Conservation (phyloP, 2,888 invertebrate genomes). For the Scotopteryx bipunctaria region DNA sequence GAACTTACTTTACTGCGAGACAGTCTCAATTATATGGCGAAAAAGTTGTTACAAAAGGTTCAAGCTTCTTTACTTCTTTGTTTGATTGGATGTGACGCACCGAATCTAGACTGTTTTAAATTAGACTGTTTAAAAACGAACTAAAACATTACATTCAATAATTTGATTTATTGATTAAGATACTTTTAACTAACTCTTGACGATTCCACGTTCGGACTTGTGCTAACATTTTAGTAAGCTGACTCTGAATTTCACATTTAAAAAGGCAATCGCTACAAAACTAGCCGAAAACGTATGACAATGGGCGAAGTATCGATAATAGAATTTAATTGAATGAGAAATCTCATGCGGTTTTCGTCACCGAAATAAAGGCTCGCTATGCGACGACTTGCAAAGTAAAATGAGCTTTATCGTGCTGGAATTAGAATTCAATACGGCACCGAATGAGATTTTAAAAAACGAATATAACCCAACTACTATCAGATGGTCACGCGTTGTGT, state of each 20-base stretch:
- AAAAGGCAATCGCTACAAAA: constrained; percentile 27
- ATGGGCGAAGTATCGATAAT: constrained; percentile 31
- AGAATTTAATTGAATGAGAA: constrained; percentile 37
- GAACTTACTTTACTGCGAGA: no score
- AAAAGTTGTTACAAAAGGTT: no score
- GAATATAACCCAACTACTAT: neutral
- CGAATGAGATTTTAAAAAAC: neutral
- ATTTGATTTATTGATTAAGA: no score
- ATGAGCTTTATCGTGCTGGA: neutral
- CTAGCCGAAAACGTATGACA: constrained; percentile 28
- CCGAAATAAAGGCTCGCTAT: constrained; percentile 3
- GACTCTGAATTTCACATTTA: constrained; percentile 13
- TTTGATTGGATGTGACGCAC: no score
- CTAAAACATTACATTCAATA: no score
- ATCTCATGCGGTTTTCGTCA: constrained; percentile 33
- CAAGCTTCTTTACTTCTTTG: no score
- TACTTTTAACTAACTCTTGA: no score
- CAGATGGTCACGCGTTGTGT: no score
- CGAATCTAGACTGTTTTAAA: no score
- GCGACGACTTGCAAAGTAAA: neutral
- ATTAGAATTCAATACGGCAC: neutral
- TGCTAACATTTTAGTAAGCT: neutral
- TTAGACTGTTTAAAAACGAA: no score
- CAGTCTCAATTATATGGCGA: no score
- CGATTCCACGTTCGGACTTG: neutral